A percentile compares a stretch with the other conserved stretches of the same genome.
Evolutionary conservation across 2,113 vertebrate genomes (phyloP).

Genomic region (Atherinomorus stipes): DNA sequence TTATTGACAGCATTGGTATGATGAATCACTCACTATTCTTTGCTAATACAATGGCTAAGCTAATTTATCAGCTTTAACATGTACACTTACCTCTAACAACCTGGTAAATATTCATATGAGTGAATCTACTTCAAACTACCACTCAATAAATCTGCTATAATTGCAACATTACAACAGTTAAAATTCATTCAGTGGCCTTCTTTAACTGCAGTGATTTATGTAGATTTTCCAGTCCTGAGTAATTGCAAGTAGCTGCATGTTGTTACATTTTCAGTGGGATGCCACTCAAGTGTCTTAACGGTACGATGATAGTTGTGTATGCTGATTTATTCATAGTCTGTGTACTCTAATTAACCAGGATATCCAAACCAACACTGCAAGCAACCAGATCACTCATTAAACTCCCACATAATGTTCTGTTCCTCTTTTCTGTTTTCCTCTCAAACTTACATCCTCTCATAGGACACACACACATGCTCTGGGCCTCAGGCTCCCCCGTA

Average conservation of each 20-base stretch:
- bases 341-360: slow-evolving; percentile 58
- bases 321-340: slow-evolving; percentile 58
- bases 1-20: too few species aligned
- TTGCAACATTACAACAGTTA: slow-evolving; percentile 34
- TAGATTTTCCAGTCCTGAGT: slow-evolving; percentile 24
- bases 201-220: slow-evolving; percentile 16
- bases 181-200: not conserved
- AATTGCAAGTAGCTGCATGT: slow-evolving; percentile 38
- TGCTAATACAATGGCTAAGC: not conserved
- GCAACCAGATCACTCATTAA: slow-evolving; percentile 25
- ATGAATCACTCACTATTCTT: too few species aligned
- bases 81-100: slow-evolving; percentile 2
- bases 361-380: slow-evolving; percentile 46
- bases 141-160: not conserved
- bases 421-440: slow-evolving; percentile 1
- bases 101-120: slow-evolving; percentile 11
- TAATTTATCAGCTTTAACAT: not conserved
- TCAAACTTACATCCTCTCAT: not conserved
- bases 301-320: slow-evolving; percentile 44
- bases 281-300: slow-evolving; percentile 42
- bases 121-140: slow-evolving; percentile 15
- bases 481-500: slow-evolving; percentile 18
- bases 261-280: slow-evolving; percentile 35
- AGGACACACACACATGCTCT: not conserved
- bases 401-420: slow-evolving; percentile 24